These are phyloP conservation scores for Magallana nippona DNA, from an alignment of 2,888 invertebrate genomes.

Conservation along the genomic window DNA sequence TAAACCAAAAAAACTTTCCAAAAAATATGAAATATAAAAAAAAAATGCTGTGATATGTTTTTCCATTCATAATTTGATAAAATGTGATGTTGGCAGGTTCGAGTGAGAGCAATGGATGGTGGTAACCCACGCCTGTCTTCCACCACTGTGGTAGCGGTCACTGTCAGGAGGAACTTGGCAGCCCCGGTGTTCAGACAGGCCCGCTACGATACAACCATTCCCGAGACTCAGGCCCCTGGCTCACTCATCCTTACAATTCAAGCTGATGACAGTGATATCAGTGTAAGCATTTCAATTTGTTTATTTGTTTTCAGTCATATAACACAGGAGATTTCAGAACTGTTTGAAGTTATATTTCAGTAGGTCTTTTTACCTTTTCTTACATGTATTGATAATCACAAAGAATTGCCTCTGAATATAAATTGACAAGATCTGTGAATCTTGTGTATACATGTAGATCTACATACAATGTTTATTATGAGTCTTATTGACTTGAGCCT, in stretches of 20 bases:
- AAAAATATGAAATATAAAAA: background rate
- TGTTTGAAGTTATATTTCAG: too few species aligned
- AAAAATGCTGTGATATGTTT: background rate
- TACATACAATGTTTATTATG: too few species aligned
- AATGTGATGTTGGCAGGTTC: conserved; percentile 52
- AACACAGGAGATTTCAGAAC: too few species aligned
- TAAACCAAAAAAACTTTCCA: too few species aligned
- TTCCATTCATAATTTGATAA: background rate
- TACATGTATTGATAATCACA: too few species aligned
- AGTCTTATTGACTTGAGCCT: too few species aligned
- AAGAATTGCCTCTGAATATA: too few species aligned
- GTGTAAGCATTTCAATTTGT: conserved; percentile 55
- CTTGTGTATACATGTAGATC: too few species aligned
- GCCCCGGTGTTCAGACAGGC: conserved; percentile 61
- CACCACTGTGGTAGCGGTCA: conserved; percentile 62
- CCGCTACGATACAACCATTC: conserved; percentile 56
- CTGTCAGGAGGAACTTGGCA: conserved; percentile 68
- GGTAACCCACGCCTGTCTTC: conserved; percentile 66
- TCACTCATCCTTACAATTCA: conserved; percentile 62
- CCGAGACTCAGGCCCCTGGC: conserved; percentile 67
- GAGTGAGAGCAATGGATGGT: conserved; percentile 67
- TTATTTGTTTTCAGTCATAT: too few species aligned
- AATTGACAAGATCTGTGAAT: too few species aligned
- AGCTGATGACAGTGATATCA: conserved; percentile 68
- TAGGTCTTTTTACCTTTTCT: too few species aligned